Evolutionary conservation across 1,140 invertebrate species (phyloP), one percentile per base, ranked within the genome.

Genomic region (Drosophila baimaii): DNA sequence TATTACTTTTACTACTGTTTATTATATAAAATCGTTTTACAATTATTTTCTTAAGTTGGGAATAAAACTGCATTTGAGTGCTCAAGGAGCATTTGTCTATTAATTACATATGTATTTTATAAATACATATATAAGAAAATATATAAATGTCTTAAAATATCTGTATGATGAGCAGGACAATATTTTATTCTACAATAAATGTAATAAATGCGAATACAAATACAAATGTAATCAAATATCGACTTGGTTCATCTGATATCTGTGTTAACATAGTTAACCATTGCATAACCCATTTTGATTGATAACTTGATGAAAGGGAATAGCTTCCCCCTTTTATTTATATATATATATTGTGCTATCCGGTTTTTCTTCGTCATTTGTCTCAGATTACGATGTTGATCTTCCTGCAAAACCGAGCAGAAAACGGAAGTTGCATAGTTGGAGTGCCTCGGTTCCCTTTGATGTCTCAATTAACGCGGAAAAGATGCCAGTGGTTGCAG

Each of bases 391-490:
- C 62, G 8, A 21, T 2, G 19, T 13, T 31, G 54, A 56, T 76
- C 72, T 76, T 59, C 72, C 72, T 37, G 29, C 23, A 43, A 33
- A 25, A 41, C 27, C 8, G 19, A 57, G 21, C 17, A 47, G 10
- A 65, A 66, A 76, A 56, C 72, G 73, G 72, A 76, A 76, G 72
- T 35, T 29, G 23, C 19, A 37, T 27, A 15, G 46, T 9, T 76
- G 39, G 27, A 54, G 39, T 54, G 9, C 10, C 23, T 55, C 47
- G 72, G 63, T 33, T 23, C 31, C 31, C 54, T 68, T 68, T 75
- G 51, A 65, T 44, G 46, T 31, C 43, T 35, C 31, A 43, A 55
- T 65, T 17, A 33, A 31, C 21, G 29, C 56, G 74, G 62, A 75
- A 77, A 51, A 59, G 29, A 23, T 44, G 29, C 13, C 15, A 25